Base-by-base conservation (phyloP, 2,113 vertebrate genomes). In the Erythrolamprus reginae region DNA sequence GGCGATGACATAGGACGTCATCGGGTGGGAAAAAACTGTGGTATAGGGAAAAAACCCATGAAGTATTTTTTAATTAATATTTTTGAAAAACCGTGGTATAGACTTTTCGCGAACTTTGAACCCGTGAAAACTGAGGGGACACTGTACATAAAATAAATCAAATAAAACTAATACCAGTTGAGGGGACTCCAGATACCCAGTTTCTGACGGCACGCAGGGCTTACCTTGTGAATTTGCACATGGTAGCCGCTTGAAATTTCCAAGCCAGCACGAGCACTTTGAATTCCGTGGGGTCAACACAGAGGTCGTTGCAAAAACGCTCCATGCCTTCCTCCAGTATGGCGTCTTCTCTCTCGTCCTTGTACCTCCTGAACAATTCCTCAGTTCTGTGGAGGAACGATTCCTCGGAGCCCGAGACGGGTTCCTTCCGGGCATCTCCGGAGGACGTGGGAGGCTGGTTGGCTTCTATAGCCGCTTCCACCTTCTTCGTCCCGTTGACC, bases 171-270 rank as follows among this genome's bases (percentile, higher is more conserved):
- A n/a, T n/a, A n/a, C n/a, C n/a, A n/a, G n/a, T n/a, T 8, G 65
- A 38, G 28, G n/a, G 26, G n/a, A 15, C 2, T 70, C 65, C 0
- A 33, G 65, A 70, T 2, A 9, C 17, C 6, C 6, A 1, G 65
- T 38, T 70, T 70, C n/a, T 17, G 13, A 70, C 2, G 5, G 61
- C 61, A 10, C 5, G 7, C 1, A 24, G 92, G 93, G 97, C 98
- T 97, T 95, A 99, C 99, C 99, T 98, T 96, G 99, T 99, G 97
- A 99, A 99, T 97, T 98, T 99, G 98, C 99, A 99, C 99, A 99
- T 99, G 93, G 99, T 99, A 93, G 99, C 99, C 91, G 99, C 99
- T 97, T 99, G 99, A 95, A 99, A 99, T 97, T 99, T 99, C 99
- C 99, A 99, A 92, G 99, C 99, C 93, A 99, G 97, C 94, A 99